phyloP scores from a whole-genome alignment of 2,888 invertebrate genomes.

The Caenorhabditis sp. region DNA sequence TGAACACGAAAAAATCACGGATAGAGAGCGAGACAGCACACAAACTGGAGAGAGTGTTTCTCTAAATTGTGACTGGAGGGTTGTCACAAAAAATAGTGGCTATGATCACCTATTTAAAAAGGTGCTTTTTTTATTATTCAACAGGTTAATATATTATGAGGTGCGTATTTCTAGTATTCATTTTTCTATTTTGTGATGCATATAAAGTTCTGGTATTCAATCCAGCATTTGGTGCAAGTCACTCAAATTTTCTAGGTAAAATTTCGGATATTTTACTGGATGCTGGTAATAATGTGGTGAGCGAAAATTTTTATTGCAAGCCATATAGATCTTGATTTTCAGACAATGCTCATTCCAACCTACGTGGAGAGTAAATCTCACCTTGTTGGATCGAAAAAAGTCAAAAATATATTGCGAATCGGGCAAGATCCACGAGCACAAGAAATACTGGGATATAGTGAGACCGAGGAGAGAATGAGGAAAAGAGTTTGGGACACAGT shows the following conservation, averaged over 20 bases:
- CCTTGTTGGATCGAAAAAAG: constrained; percentile 32
- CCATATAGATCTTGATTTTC: too few species aligned
- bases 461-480: constrained; percentile 11
- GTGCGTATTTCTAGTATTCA: too few species aligned
- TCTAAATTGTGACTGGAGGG: too few species aligned
- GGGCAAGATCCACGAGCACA: constrained; percentile 14
- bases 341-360: constrained; percentile 36
- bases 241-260: constrained; percentile 43
- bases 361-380: constrained; percentile 12
- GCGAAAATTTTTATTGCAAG: too few species aligned
- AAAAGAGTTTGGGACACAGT: constrained; percentile 17
- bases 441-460: neutral
- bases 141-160: too few species aligned
- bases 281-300: constrained; percentile 47
- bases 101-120: too few species aligned
- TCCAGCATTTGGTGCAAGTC: constrained; percentile 42
- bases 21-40: too few species aligned
- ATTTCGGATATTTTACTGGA: constrained; percentile 41
- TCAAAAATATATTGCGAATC: constrained; percentile 21
- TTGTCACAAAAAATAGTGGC: too few species aligned
- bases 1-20: too few species aligned
- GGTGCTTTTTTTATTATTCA: too few species aligned
- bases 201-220: constrained; percentile 45
- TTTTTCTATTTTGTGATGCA: neutral
- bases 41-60: too few species aligned